These are phyloP conservation scores for Anas georgica DNA, from an alignment of 2,797 vertebrate genomes.

Conservation along the genomic window DNA sequence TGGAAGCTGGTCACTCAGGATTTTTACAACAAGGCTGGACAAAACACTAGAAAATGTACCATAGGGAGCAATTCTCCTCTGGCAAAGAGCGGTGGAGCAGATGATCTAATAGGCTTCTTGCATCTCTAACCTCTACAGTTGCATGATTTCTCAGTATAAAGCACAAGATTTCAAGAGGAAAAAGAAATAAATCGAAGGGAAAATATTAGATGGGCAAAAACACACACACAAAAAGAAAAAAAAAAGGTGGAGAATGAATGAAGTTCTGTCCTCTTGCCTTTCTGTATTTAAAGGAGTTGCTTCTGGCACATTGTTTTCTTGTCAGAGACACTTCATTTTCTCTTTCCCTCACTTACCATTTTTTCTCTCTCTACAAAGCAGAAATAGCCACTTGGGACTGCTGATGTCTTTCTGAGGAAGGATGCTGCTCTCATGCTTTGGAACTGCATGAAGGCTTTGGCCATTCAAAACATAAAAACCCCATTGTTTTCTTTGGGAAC, in stretches of 20 bases:
- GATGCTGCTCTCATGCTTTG: slow-evolving; percentile 51
- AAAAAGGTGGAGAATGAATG: not conserved
- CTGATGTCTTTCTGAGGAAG: slow-evolving; percentile 64
- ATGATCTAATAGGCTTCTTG: slow-evolving; percentile 52
- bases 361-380: slow-evolving; percentile 59
- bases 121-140: slow-evolving; percentile 32
- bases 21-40: slow-evolving; percentile 44
- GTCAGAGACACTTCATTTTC: slow-evolving; percentile 35
- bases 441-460: slow-evolving; percentile 53
- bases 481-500: slow-evolving; percentile 57
- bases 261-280: not conserved
- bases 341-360: slow-evolving; percentile 28
- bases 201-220: not conserved
- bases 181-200: slow-evolving; percentile 3
- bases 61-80: not conserved
- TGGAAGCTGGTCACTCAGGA: slow-evolving; percentile 39
- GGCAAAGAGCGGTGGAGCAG: not conserved
- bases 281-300: slow-evolving; percentile 22
- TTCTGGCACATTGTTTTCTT: slow-evolving; percentile 50
- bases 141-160: not conserved
- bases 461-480: slow-evolving; percentile 61
- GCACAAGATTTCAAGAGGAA: not conserved
- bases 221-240: not conserved
- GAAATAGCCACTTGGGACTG: slow-evolving; percentile 64
- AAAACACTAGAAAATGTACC: slow-evolving; percentile 53